phyloP scores from a whole-genome alignment of 2,113 vertebrate genomes.

The Plecotus auritus region DNA sequence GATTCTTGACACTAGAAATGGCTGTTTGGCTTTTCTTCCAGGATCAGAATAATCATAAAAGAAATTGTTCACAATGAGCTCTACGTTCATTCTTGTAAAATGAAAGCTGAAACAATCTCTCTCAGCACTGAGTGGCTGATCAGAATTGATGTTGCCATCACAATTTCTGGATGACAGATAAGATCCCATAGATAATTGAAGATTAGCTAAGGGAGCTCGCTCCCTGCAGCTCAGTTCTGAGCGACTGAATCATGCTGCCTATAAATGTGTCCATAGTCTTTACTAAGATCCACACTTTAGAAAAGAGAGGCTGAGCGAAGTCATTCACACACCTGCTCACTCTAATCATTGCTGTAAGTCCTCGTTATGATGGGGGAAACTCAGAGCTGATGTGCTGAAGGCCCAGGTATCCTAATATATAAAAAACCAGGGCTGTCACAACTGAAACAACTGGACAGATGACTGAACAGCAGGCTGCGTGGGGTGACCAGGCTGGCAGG shows the following conservation, averaged over 20 bases:
- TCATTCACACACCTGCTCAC: no score
- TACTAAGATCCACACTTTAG: not conserved
- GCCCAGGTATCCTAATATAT: not conserved
- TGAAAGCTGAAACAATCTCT: not conserved
- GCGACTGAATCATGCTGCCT: not conserved
- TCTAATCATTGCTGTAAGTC: not conserved
- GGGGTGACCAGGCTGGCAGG: no score
- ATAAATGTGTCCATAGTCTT: not conserved
- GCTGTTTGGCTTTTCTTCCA: not conserved
- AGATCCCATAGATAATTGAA: not conserved
- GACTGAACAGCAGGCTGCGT: no score
- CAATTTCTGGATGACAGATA: not conserved
- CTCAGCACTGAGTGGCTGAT: not conserved
- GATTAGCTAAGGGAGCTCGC: not conserved
- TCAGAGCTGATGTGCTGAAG: not conserved
- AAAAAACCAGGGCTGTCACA: not conserved
- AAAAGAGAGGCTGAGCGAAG: rapidly evolving
- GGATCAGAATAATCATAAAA: not conserved
- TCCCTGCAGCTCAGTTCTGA: not conserved
- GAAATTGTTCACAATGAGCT: not conserved
- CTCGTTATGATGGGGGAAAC: not conserved
- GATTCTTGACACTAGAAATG: not conserved
- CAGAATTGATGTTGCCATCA: not conserved
- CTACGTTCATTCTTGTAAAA: not conserved
- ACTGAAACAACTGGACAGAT: no score